Base-by-base conservation (phyloP, 1,140 invertebrate species). In the Diabrotica virgifera region DNA sequence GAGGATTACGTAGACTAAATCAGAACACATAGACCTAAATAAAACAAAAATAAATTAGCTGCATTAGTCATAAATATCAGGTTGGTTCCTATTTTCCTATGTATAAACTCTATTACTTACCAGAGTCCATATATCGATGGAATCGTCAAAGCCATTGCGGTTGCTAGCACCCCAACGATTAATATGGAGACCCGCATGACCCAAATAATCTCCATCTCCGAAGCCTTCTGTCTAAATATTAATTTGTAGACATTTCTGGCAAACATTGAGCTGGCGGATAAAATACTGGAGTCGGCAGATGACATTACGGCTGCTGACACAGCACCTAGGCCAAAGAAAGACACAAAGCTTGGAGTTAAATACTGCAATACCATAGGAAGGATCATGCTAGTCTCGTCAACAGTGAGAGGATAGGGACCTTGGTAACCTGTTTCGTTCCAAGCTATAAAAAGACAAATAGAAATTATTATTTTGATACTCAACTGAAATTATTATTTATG, bases 241-340 rank as follows among this genome's bases (percentile, higher is more conserved):
- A 97, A 85, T 82, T 95, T 96, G 85, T 98, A 98, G 65, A 99
- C 92, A 80, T 99, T 99, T 76, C 95, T 87, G 59, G 97, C 95
- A 79, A 98, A 99, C 96, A 99, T 98, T 12, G 95, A 97, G 67
- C 93, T 93, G 4, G 97, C 96, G 12, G 95, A 97, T 8, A 99
- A 85, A 36, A 99, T 93, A 66, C 95, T 97, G 50, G 96, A 98
- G 79, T 99, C 97, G 0, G 96, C 96, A 4, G 96, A 98, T 36
- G 95, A 98, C 96, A 98, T 98, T 36, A 98, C 96, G 9, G 96
- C 96, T 5, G 96, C 96, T 0, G 95, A 98, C 5, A 99, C 95
- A n/a, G 97, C 96, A 0, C 97, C 97, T 64, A 99, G 83, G 0
- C 96, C 97, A 76, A 99, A 93, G 83, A 98, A 98, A 5, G 96